phyloP scores from a whole-genome alignment of 2,797 vertebrate species.

The Sebastes nivosus region DNA sequence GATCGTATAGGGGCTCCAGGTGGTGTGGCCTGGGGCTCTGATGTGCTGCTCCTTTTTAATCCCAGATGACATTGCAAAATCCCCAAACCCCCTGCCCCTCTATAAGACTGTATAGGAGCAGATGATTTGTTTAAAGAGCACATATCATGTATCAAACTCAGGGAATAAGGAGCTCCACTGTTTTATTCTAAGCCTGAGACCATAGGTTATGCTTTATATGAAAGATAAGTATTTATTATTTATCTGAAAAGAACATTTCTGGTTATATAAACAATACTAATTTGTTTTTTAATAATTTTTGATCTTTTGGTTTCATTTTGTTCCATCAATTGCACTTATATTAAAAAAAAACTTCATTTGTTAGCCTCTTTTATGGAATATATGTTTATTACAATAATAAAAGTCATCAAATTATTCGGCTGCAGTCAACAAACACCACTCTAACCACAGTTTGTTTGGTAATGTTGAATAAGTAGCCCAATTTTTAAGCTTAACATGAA shows the following conservation, averaged over 20 bases:
- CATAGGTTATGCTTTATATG: conserved; percentile 44
- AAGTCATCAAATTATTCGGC: not conserved
- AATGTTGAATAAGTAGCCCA: conserved; percentile 50
- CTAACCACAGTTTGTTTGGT: conserved; percentile 32
- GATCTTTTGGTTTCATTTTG: not conserved
- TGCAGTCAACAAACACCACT: conserved; percentile 16
- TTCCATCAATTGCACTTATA: not conserved
- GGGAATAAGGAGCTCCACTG: conserved; percentile 68
- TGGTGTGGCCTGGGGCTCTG: conserved; percentile 72
- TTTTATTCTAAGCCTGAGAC: conserved; percentile 58
- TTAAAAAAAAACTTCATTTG: not conserved
- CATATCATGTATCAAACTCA: conserved; percentile 76
- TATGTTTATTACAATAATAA: not conserved
- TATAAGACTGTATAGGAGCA: conserved; percentile 67
- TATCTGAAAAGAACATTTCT: not conserved
- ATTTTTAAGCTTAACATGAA: conserved; percentile 79
- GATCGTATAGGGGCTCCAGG: conserved; percentile 73
- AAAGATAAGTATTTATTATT: conserved; percentile 41
- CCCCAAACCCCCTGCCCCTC: conserved; percentile 60
- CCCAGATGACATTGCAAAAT: conserved; percentile 84
- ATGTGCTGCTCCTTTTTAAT: conserved; percentile 80
- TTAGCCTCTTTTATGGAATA: not conserved
- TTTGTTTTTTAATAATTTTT: conserved; percentile 1
- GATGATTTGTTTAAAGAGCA: conserved; percentile 73
- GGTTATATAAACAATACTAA: not conserved